Conservation (phyloP, 2,888 invertebrate species). For the Spicauda simplicius region DNA sequence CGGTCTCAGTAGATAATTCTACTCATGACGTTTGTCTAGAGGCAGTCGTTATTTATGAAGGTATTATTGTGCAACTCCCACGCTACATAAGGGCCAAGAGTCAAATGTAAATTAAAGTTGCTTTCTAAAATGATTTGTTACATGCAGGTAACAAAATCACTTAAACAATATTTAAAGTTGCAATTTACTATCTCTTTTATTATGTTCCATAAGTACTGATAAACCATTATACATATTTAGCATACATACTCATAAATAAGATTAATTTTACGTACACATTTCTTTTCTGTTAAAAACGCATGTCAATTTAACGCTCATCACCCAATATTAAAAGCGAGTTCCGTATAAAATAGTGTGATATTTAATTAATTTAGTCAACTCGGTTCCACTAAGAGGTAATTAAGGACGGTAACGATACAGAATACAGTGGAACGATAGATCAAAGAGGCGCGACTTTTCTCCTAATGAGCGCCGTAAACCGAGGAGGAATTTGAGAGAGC, state of each 20-base stretch:
- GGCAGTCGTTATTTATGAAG: slow-evolving; percentile 37
- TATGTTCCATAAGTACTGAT: background rate
- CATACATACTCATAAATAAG: background rate
- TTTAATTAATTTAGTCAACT: slow-evolving; percentile 32
- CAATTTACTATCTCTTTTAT: slow-evolving; percentile 4
- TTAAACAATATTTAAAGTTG: slow-evolving; percentile 20
- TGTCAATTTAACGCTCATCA: slow-evolving; percentile 25
- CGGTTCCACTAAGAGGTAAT: slow-evolving; percentile 40
- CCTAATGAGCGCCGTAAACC: slow-evolving; percentile 48
- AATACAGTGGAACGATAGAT: slow-evolving; percentile 44
- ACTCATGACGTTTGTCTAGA: slow-evolving; percentile 34
- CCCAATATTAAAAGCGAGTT: slow-evolving; percentile 9
- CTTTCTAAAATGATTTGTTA: slow-evolving; percentile 35
- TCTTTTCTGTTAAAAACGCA: slow-evolving; percentile 27
- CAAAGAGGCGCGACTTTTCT: slow-evolving; percentile 45
- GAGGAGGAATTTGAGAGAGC: slow-evolving; percentile 41
- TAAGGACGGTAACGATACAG: slow-evolving; percentile 42
- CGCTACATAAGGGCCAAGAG: slow-evolving; percentile 36
- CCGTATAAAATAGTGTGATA: slow-evolving; percentile 17
- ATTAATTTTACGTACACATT: slow-evolving; percentile 31
- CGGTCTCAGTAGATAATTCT: slow-evolving; percentile 34
- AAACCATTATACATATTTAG: background rate
- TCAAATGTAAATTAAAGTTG: slow-evolving; percentile 36
- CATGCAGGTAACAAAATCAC: slow-evolving; percentile 22
- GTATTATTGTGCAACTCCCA: slow-evolving; percentile 38